phyloP scores from a whole-genome alignment of 2,888 invertebrate species.

The Liodrosophila aerea region DNA sequence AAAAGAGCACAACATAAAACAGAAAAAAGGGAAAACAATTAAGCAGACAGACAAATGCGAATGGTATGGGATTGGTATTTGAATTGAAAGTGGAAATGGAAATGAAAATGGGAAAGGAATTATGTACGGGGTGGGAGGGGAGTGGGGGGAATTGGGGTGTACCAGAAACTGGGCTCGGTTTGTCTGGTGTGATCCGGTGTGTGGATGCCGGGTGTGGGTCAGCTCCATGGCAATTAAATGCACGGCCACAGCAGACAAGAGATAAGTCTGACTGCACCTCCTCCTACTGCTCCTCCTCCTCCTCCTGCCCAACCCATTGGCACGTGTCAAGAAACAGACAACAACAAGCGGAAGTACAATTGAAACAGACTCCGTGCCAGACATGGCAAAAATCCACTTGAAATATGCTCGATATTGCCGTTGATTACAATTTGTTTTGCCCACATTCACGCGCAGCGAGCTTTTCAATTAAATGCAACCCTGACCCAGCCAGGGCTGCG shows the following conservation, averaged over 20 bases:
- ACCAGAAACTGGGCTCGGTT: conserved; percentile 4
- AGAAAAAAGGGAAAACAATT: conserved; percentile 32
- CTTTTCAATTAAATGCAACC: conserved; percentile 44
- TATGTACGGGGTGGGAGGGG: too few relatives aligned
- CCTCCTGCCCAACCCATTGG: conserved; percentile 33
- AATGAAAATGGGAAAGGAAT: conserved; percentile 12
- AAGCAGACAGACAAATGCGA: conserved; percentile 19
- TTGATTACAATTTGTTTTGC: conserved; percentile 22
- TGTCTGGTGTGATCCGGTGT: conserved; percentile 10
- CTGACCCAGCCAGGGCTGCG: conserved; percentile 2
- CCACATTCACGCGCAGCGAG: background rate
- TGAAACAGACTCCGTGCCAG: too few relatives aligned
- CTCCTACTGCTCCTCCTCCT: conserved; percentile 26
- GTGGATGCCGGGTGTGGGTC: conserved; percentile 7
- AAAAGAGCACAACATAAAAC: background rate
- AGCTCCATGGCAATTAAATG: conserved; percentile 51
- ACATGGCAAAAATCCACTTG: conserved; percentile 20
- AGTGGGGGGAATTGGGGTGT: too few relatives aligned
- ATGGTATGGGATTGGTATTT: conserved; percentile 11
- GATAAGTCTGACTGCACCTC: conserved; percentile 29
- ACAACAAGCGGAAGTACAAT: conserved; percentile 1
- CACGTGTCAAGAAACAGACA: conserved; percentile 20
- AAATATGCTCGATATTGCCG: conserved; percentile 16
- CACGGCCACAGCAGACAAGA: conserved; percentile 42
- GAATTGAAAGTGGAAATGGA: conserved; percentile 11